Conservation (phyloP, 2,113 vertebrate species). For the Colaptes auratus region DNA sequence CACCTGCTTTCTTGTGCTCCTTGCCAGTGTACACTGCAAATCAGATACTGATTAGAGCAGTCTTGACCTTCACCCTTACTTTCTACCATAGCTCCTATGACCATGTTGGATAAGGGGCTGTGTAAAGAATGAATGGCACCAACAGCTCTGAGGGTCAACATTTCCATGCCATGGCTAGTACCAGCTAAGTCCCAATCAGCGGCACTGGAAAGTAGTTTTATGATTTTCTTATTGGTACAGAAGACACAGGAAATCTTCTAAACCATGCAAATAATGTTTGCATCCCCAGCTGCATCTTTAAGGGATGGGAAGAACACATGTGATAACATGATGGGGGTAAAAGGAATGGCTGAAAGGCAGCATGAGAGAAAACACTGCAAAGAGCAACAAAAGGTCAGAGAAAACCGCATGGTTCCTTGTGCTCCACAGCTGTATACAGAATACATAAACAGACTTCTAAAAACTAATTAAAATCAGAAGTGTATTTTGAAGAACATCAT, state of each 20-base stretch:
- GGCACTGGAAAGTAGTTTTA: neutral
- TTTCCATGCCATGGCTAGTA: neutral
- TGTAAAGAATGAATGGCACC: neutral
- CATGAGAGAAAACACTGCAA: neutral
- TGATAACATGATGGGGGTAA: neutral
- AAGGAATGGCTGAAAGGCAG: neutral
- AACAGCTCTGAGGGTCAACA: neutral
- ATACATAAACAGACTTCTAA: neutral
- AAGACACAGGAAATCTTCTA: neutral
- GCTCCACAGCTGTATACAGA: constrained; percentile 28
- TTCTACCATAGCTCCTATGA: neutral
- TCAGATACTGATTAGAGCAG: neutral
- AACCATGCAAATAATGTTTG: neutral
- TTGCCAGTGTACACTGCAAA: neutral
- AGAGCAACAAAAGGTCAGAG: constrained; percentile 30
- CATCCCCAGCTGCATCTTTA: rapidly evolving
- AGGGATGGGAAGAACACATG: rapidly evolving
- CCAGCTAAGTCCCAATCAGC: neutral
- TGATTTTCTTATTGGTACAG: neutral
- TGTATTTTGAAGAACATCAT: neutral
- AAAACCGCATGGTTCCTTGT: neutral
- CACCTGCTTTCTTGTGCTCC: neutral
- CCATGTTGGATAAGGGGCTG: neutral
- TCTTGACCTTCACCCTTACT: neutral
- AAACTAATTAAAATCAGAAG: constrained; percentile 44